A percentile compares a stretch with the other conserved stretches of the same genome.
phyloP scores from a whole-genome alignment of 2,113 vertebrate species.

The Brachirus orientalis region DNA sequence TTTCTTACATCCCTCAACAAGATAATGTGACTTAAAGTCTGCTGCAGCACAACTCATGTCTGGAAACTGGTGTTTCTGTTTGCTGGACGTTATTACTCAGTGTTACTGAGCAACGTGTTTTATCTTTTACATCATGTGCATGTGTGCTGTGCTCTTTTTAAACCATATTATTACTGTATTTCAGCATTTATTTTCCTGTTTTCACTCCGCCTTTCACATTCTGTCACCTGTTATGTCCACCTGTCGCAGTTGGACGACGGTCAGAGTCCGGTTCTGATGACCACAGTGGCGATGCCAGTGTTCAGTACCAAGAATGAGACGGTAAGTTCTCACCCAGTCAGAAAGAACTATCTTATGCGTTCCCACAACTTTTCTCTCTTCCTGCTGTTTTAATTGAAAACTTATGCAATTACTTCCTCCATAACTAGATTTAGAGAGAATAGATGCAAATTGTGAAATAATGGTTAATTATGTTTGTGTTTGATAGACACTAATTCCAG shows the following conservation, averaged over 20 bases:
- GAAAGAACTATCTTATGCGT: not conserved
- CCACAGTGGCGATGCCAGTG: constrained; percentile 98
- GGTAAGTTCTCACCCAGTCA: constrained; percentile 83
- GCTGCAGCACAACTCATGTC: too few relatives aligned
- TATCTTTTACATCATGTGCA: too few relatives aligned
- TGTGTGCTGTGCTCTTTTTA: too few relatives aligned
- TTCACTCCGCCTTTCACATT: not conserved
- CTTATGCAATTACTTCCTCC: constrained; percentile 15
- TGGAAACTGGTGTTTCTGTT: too few relatives aligned
- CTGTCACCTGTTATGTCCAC: not conserved
- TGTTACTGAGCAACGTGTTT: too few relatives aligned
- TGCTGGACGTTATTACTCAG: too few relatives aligned
- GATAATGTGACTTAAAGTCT: too few relatives aligned
- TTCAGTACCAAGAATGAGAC: constrained; percentile 99
- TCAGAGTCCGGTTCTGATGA: constrained; percentile 93
- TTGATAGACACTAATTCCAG: constrained; percentile 35
- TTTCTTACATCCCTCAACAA: too few relatives aligned
- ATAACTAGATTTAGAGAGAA: constrained; percentile 22
- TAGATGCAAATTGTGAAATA: constrained; percentile 34
- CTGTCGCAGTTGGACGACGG: constrained; percentile 87
- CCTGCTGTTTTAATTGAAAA: constrained; percentile 23
- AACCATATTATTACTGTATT: too few relatives aligned
- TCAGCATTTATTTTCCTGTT: constrained; percentile 24
- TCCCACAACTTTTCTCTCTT: not conserved
- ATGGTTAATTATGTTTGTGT: constrained; percentile 21